Evolutionary conservation across 2,888 invertebrate genomes (phyloP), one percentile per base, ranked within the genome.

Genomic region (Amorpha juglandis): DNA sequence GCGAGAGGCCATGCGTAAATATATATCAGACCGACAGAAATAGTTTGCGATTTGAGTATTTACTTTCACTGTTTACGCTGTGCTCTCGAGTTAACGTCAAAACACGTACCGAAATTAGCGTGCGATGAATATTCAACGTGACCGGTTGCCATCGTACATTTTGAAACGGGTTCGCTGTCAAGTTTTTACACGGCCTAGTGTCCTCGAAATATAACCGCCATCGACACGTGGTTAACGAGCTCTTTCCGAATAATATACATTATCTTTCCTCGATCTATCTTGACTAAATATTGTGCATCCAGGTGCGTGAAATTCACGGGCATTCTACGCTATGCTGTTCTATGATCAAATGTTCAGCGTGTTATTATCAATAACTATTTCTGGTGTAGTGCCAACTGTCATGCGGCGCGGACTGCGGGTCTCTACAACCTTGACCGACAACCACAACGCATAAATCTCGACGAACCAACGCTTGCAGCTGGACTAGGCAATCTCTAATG

Each of bases 131-230:
- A 78, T 79, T 80, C 70, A 74, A 71, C 69, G 68, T 68, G 71
- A 70, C 73, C 70, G 65, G 74, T 74, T 70, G 70, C 65, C 67
- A 64, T 69, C 67, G 68, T 68, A 73, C 77, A 73, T 72, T 77
- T 81, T 71, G 67, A 75, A 91, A 90, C 87, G 71, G 84, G 90
- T 91, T 84, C 76, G 72, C 69, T 74, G 78, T 81, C 86, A 80
- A 81, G 87, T 91, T 91, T 90, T 90, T 89, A 78, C 72, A 75
- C 74, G 74, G 70, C 69, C 70, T 74, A 75, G 75, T 80, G 91
- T 89, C 91, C 91, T 92, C 88, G 91, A 92, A 87, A 90, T 83
- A 85, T 91, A 92, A 92, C 91, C 90, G 91, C 76, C 91, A 75
- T 63, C 72, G 72, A 74, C 83, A 81, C 82, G 83, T 85, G 83